Conservation (phyloP, 2,797 vertebrate genomes). For the Galago senegalensis region DNA sequence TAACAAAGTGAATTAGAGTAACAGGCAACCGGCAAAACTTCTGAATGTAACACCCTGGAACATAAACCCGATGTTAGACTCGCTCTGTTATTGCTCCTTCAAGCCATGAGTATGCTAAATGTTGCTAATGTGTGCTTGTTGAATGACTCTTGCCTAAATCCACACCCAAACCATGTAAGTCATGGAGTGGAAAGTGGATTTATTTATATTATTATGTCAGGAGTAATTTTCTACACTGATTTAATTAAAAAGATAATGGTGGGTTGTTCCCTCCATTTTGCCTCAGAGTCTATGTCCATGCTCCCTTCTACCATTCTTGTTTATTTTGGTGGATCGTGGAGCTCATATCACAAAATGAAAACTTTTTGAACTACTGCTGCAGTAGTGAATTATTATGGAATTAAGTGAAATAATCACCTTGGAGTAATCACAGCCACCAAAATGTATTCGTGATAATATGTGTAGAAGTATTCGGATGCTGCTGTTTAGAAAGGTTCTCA, state of each 20-base stretch:
- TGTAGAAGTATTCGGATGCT: conserved; percentile 31
- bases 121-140: not conserved
- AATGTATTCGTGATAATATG: conserved; percentile 2
- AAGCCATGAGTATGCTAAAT: not conserved
- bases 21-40: not conserved
- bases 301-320: not conserved
- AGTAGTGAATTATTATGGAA: not conserved
- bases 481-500: conserved; percentile 60
- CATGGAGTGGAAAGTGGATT: not conserved
- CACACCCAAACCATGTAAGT: not conserved
- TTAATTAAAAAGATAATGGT: not conserved
- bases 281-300: not conserved
- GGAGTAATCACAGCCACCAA: not conserved
- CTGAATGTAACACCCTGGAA: not conserved
- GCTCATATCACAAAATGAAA: not conserved
- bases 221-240: not conserved
- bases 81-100: not conserved
- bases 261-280: conserved; percentile 15
- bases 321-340: not conserved
- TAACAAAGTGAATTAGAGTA: not conserved
- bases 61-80: not conserved
- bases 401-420: not conserved
- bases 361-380: not conserved
- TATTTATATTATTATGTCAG: not conserved
- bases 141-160: not conserved